These are phyloP conservation scores for Eumacrocentrus americanus DNA, from an alignment of 2,888 invertebrate genomes.

Conservation along the genomic window DNA sequence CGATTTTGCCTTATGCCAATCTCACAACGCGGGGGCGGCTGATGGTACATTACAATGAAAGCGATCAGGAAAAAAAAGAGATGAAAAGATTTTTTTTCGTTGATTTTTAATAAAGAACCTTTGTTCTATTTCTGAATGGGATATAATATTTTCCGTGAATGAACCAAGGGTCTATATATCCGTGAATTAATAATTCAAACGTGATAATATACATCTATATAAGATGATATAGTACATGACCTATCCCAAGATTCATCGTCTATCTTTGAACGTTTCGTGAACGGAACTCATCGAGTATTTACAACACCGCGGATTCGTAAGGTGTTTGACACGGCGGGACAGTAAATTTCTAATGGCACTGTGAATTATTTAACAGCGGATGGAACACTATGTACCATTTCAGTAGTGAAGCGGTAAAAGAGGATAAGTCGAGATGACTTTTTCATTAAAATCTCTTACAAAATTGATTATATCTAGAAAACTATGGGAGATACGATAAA, in stretches of 20 bases:
- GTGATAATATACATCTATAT: background rate
- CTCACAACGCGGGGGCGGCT: slow-evolving; percentile 52
- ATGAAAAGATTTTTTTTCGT: slow-evolving; percentile 11
- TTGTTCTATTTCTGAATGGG: slow-evolving; percentile 6
- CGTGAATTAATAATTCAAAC: background rate
- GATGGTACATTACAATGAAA: slow-evolving; percentile 48
- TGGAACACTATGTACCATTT: background rate
- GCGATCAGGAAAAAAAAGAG: slow-evolving; percentile 33
- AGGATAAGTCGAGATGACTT: too few relatives aligned
- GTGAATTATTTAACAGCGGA: slow-evolving; percentile 12
- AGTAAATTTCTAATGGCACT: slow-evolving; percentile 5
- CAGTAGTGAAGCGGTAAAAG: background rate
- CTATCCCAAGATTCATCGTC: slow-evolving; percentile 3
- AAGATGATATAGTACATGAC: background rate
- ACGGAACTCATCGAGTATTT: slow-evolving; percentile 9
- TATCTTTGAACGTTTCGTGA: background rate
- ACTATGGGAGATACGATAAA: too few relatives aligned
- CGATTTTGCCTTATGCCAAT: slow-evolving; percentile 59
- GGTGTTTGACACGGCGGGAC: slow-evolving; percentile 10
- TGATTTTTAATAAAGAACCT: too few relatives aligned
- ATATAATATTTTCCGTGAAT: background rate
- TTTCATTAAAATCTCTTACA: too few relatives aligned
- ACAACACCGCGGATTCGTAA: slow-evolving; percentile 6
- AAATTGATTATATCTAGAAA: too few relatives aligned
- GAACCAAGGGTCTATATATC: background rate